phyloP scores from a whole-genome alignment of 1,140 invertebrate species.

The Scaptomyza montana region DNA sequence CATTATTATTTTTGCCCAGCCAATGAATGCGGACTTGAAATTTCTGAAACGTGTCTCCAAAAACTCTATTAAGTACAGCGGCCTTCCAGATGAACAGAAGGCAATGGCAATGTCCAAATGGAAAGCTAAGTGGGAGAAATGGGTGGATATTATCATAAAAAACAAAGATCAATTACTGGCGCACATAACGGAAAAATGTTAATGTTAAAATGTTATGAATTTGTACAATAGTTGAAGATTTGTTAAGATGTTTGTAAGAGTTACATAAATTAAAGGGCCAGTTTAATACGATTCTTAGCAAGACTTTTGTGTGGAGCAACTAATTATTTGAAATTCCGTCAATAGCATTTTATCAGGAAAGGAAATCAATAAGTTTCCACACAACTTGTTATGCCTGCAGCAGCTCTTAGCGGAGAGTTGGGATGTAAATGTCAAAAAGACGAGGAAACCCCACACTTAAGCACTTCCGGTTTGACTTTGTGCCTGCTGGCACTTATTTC shows the following conservation, averaged over 20 bases:
- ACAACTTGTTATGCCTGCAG: slow-evolving; percentile 51
- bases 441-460: slow-evolving; percentile 43
- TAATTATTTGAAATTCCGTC: slow-evolving; percentile 71
- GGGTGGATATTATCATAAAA: slow-evolving; percentile 38
- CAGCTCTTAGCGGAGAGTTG: background rate
- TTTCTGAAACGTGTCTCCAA: slow-evolving; percentile 90
- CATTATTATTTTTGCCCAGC: slow-evolving; percentile 49
- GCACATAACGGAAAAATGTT: background rate
- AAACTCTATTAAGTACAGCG: slow-evolving; percentile 89
- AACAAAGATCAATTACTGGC: slow-evolving; percentile 7
- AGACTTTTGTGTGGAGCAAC: slow-evolving; percentile 38
- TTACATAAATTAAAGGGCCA: slow-evolving; percentile 24
- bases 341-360: slow-evolving; percentile 57
- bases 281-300: slow-evolving; percentile 35
- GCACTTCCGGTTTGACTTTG: slow-evolving; percentile 54
- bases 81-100: slow-evolving; percentile 61
- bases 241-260: background rate
- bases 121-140: slow-evolving; percentile 67
- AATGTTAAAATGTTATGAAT: background rate
- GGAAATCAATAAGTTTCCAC: slow-evolving; percentile 59
- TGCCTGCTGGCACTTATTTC: slow-evolving; percentile 68
- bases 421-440: slow-evolving; percentile 66
- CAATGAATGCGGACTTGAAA: slow-evolving; percentile 88
- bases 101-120: slow-evolving; percentile 57
- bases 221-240: background rate